Base-by-base conservation (phyloP, 2,888 invertebrate genomes). In the Acheta domesticus region DNA sequence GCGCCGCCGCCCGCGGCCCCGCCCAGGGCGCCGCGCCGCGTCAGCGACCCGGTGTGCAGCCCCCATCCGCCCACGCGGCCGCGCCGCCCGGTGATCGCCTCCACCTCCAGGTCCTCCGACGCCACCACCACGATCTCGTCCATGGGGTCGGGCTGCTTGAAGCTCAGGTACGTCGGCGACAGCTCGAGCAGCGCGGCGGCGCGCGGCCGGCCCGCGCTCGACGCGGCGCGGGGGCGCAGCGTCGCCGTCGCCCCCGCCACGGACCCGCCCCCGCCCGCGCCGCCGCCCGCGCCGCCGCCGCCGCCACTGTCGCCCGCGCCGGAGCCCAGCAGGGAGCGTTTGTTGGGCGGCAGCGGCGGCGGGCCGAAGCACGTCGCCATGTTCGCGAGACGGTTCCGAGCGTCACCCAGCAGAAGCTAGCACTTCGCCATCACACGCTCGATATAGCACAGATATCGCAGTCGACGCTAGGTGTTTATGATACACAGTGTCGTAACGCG, bases 291-390 rank as follows among this genome's bases (percentile, higher is more conserved):
- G 80, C 82, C 79, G 49, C n/a, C 21, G n/a, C n/a, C 75, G 1
- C 48, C 83, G n/a, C n/a, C 75, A 0, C 48, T 83, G 82, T 75
- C 86, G 85, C 78, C 86, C 83, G 81, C 85, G 85, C 80, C 81
- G 74, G 77, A 79, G 80, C 82, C 79, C 49, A 81, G 78, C 49
- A 75, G 50, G 79, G 77, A 73, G 19, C n/a, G 21, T 83, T 89
- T 90, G 84, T 89, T 90, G 12, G 90, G 90, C 21, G 90, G 90
- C 81, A 90, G 85, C 19, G 90, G 90, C 76, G 90, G 90, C 76
- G 90, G 90, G 5, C 90, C 89, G 84, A 89, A 88, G 84, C 90
- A 90, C 82, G 89, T 89, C 82, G 90, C 89, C 90, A 90, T 90
- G 75, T 3, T 20, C 76, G 76, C 76, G 23, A 21, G 36, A 36